Evolutionary conservation across 2,888 invertebrate genomes (phyloP), one percentile per base, ranked within the genome.

Genomic region (Uloborus plumipes): DNA sequence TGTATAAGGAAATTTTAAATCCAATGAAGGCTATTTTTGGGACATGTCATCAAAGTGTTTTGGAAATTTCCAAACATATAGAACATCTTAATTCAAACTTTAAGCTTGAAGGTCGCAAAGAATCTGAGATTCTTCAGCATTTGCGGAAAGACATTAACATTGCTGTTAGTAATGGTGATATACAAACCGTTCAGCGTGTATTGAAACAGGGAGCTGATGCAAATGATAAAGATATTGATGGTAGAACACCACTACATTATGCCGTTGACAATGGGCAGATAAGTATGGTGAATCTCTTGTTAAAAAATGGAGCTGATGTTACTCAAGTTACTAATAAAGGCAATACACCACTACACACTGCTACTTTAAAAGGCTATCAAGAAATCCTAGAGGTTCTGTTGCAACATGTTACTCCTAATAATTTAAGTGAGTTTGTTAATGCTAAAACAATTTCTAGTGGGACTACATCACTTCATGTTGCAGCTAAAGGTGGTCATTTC

Each of bases 401-500:
- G 22, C 9, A 16, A 7, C 47, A 47, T 39, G 9, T 50, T 47
- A 39, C 16, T 0, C 92, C 95, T 87, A 93, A 94, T 0, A 91
- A 92, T 64, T 87, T 91, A 0, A 87, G n/a, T 2, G 53, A 70
- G n/a, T 31, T 49, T 13, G 2, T 31, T 20, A 55, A 55, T 16
- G n/a, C 70, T 31, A 55, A 51, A 70, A 53, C 70, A 14, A 59
- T 96, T 88, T 89, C 92, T 69, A 94, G 94, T 69, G 92, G 39
- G n/a, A 7, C 15, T n/a, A 67, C 67, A 49, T 51, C 53, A 15
- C 26, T 67, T 16, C 53, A 67, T 53, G 2, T 67, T 16, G 53
- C 53, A 26, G 67, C 55, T 53, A 16, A 14, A n/a, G 18, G 20
- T 16, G 67, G 67, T 26, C 22, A 67, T 31, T 11, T 6, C 0